phyloP scores from a whole-genome alignment of 2,797 vertebrate genomes.

The Pseudochromis fuscus region DNA sequence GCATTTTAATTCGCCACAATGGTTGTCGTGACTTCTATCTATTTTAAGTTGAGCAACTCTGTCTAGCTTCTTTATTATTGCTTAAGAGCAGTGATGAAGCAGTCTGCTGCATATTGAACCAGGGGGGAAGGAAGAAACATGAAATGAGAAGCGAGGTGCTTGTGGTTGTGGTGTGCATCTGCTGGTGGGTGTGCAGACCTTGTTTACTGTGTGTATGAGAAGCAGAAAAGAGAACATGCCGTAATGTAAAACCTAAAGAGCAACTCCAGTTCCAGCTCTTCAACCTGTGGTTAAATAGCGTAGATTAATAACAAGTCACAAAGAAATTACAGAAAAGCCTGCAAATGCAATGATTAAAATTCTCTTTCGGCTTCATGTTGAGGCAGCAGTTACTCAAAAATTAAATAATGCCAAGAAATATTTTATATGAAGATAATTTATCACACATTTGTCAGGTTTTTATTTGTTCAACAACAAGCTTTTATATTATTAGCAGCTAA shows the following conservation, averaged over 20 bases:
- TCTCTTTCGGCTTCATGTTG: too few species aligned
- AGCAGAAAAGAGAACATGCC: not conserved
- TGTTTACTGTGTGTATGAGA: conserved; percentile 8
- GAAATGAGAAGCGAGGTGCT: conserved; percentile 8
- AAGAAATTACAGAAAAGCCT: not conserved
- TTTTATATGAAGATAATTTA: too few species aligned
- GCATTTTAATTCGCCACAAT: too few species aligned
- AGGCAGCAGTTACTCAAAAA: not conserved
- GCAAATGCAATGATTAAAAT: not conserved
- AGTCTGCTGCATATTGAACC: not conserved
- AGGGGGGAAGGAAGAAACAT: not conserved
- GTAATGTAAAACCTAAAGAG: conserved; percentile 10
- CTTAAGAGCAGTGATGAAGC: not conserved
- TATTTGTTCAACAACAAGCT: not conserved
- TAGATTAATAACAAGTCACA: not conserved
- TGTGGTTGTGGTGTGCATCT: conserved; percentile 21
- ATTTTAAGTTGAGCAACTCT: too few species aligned
- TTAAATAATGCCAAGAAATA: not conserved
- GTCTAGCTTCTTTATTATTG: not conserved
- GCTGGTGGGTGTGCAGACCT: conserved; percentile 7
- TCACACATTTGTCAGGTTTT: not conserved
- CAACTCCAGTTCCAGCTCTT: not conserved
- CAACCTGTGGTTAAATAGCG: too few species aligned
- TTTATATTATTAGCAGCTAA: conserved; percentile 6
- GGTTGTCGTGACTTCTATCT: too few species aligned